Conservation (phyloP, 1,140 invertebrate genomes). For the Rhizoglyphus robini region DNA sequence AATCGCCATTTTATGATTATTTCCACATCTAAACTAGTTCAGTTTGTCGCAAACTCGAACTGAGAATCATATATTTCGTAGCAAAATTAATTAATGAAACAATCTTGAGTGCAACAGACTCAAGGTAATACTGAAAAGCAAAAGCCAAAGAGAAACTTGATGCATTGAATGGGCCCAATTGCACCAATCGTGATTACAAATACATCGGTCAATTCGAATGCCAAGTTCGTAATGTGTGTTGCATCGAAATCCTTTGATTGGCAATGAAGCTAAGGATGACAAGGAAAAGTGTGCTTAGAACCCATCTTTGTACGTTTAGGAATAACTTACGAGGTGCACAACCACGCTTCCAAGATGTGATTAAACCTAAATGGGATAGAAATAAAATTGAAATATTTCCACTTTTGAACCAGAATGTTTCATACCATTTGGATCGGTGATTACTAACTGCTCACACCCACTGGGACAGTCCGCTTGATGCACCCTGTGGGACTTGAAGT, state of each 20-base stretch:
- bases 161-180: not conserved
- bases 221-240: conserved; percentile 19
- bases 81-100: too few relatives aligned
- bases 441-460: conserved; percentile 23
- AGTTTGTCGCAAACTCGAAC: too few relatives aligned
- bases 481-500: conserved; percentile 14
- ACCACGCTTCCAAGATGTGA: not conserved
- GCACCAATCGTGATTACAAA: conserved; percentile 21
- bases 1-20: too few relatives aligned
- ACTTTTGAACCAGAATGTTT: not conserved
- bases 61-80: too few relatives aligned
- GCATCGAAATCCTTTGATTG: conserved; percentile 8
- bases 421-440: conserved; percentile 23
- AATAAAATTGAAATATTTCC: not conserved
- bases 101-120: too few relatives aligned
- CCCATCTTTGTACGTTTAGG: too few relatives aligned
- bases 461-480: conserved; percentile 19
- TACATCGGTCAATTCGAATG: conserved; percentile 19
- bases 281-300: not conserved
- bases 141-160: not conserved
- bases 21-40: too few relatives aligned
- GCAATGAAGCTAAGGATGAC: not conserved
- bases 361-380: not conserved
- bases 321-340: not conserved
- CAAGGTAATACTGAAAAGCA: too few relatives aligned